phyloP scores from a whole-genome alignment of 2,888 invertebrate species.

The Gastrophysa polygoni region DNA sequence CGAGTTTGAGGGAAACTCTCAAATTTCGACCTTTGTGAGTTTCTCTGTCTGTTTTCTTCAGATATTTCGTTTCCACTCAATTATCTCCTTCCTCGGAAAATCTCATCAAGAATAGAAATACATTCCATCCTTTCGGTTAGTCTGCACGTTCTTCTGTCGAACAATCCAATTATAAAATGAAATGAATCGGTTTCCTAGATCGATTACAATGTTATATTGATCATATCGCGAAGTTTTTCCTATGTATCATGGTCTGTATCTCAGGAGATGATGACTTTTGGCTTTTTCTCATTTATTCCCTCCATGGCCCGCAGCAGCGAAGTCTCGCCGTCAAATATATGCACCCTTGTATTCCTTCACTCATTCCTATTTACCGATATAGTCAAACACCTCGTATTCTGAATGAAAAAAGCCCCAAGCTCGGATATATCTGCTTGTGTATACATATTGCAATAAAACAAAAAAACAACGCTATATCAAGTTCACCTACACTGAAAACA shows the following conservation, averaged over 20 bases:
- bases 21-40: constrained; percentile 5
- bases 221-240: too few relatives aligned
- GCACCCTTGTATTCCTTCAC: constrained; percentile 9
- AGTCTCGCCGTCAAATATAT: constrained; percentile 11
- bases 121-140: background rate
- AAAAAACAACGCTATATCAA: too few relatives aligned
- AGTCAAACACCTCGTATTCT: background rate
- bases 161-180: background rate
- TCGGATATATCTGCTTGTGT: background rate
- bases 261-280: background rate
- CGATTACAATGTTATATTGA: too few relatives aligned
- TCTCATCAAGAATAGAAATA: constrained; percentile 1
- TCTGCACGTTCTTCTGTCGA: background rate
- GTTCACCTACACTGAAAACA: too few relatives aligned
- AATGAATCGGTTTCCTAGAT: too few relatives aligned
- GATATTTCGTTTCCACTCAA: constrained; percentile 18
- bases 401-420: constrained; percentile 3
- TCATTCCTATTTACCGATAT: constrained; percentile 9
- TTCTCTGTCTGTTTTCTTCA: background rate
- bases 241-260: too few relatives aligned
- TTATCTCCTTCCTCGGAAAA: constrained; percentile 1
- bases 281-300: constrained; percentile 4
- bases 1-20: background rate
- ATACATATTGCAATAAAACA: background rate
- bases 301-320: constrained; percentile 8